Conservation (phyloP, 2,113 vertebrate genomes). For the Megaceryle torquata region DNA sequence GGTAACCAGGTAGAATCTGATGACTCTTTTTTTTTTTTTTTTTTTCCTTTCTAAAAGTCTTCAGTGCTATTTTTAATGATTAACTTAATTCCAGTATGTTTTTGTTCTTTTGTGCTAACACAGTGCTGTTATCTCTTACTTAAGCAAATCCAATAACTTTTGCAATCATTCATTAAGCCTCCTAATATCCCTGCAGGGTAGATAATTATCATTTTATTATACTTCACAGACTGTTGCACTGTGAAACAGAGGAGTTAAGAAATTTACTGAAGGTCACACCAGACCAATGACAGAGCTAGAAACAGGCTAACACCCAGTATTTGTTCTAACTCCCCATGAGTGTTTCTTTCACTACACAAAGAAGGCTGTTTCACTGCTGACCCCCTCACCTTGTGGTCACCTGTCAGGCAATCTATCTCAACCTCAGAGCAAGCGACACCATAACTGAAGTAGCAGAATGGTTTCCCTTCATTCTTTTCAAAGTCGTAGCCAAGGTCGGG, state of each 20-base stretch:
- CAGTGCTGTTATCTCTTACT: constrained; percentile 16
- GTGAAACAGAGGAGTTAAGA: constrained; percentile 27
- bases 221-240: background rate
- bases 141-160: background rate
- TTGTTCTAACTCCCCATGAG: background rate
- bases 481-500: constrained; percentile 86
- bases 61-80: background rate
- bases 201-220: constrained; percentile 14
- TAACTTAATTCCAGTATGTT: background rate
- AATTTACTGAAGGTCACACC: constrained; percentile 31
- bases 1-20: background rate
- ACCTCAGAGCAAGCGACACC: constrained; percentile 93
- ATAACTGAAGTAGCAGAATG: constrained; percentile 87
- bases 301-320: background rate
- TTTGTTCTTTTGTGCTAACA: background rate
- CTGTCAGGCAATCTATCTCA: constrained; percentile 95
- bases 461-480: constrained; percentile 84
- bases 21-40: background rate
- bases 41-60: background rate
- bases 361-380: background rate
- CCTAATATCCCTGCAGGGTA: background rate
- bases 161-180: constrained; percentile 28
- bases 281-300: constrained; percentile 41
- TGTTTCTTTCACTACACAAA: background rate
- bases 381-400: constrained; percentile 87